A percentile compares a stretch with the other conserved stretches of the same genome.
These are phyloP conservation scores for Lagorchestes hirsutus DNA, from an alignment of 2,797 vertebrate species.

Conservation along the genomic window DNA sequence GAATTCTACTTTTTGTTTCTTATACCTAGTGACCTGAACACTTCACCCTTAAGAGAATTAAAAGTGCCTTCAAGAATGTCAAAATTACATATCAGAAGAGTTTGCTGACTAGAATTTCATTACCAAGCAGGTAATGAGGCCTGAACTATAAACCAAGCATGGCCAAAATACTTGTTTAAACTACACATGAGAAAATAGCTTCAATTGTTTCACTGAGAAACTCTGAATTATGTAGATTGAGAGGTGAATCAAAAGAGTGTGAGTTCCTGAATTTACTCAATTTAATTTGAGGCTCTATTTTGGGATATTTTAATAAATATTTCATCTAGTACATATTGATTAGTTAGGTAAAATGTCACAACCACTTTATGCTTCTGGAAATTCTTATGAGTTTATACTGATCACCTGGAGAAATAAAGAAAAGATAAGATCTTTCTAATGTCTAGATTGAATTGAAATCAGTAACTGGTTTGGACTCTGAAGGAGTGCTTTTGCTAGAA, in stretches of 20 bases:
- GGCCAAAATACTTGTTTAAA: conserved; percentile 73
- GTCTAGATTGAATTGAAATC: conserved; percentile 44
- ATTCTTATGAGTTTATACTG: conserved; percentile 59
- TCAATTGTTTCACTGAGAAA: conserved; percentile 73
- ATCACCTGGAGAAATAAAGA: conserved; percentile 64
- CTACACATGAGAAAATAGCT: conserved; percentile 71
- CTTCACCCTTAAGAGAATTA: conserved; percentile 63
- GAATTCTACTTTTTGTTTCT: conserved; percentile 65
- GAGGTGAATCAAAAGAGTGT: conserved; percentile 67
- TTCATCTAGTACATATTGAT: conserved; percentile 67
- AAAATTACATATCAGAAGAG: conserved; percentile 12
- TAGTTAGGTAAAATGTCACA: conserved; percentile 74
- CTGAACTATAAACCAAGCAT: conserved; percentile 13
- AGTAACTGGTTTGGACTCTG: conserved; percentile 19
- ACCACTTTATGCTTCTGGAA: conserved; percentile 68
- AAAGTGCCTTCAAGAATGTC: conserved; percentile 65
- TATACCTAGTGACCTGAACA: conserved; percentile 11
- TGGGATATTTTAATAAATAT: conserved; percentile 68
- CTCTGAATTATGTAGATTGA: conserved; percentile 73
- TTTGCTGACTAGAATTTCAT: conserved; percentile 71
- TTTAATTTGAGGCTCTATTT: conserved; percentile 73
- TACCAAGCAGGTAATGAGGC: conserved; percentile 48
- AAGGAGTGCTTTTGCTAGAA: not conserved
- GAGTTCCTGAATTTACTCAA: conserved; percentile 70
- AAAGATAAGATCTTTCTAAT: conserved; percentile 55